Evolutionary conservation across 2,888 invertebrate species (phyloP).

Genomic region (Helobdella robusta): DNA sequence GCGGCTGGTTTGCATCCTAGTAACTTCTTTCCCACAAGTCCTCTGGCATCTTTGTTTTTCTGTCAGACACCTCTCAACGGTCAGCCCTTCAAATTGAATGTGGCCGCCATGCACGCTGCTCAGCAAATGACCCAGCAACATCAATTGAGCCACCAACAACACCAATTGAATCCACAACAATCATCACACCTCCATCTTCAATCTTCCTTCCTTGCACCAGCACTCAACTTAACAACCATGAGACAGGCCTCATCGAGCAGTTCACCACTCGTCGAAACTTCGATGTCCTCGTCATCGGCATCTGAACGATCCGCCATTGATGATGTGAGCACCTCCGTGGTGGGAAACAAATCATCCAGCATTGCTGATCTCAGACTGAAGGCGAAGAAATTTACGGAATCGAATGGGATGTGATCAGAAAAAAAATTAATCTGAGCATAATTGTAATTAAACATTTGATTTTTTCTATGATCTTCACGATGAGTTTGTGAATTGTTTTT

Average conservation of each 20-base stretch:
- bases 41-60: background rate
- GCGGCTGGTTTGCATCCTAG: constrained; percentile 19
- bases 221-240: too few relatives aligned
- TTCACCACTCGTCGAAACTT: too few relatives aligned
- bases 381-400: constrained; percentile 83
- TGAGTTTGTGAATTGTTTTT: too few relatives aligned
- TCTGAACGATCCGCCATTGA: background rate
- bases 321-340: too few relatives aligned
- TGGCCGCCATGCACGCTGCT: background rate
- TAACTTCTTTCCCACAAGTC: background rate
- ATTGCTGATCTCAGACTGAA: constrained; percentile 87
- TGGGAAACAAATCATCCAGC: constrained; percentile 56
- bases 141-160: constrained; percentile 13
- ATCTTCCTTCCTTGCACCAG: background rate
- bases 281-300: constrained; percentile 43
- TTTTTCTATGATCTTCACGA: too few relatives aligned
- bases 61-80: background rate
- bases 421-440: too few relatives aligned
- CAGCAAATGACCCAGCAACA: constrained; percentile 13
- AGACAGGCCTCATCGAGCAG: too few relatives aligned
- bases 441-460: too few relatives aligned
- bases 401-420: constrained; percentile 57
- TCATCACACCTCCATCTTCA: background rate
- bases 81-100: background rate
- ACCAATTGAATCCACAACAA: background rate